Evolutionary conservation across 2,113 vertebrate species (phyloP).

Genomic region (Datnioides undecimradiatus): DNA sequence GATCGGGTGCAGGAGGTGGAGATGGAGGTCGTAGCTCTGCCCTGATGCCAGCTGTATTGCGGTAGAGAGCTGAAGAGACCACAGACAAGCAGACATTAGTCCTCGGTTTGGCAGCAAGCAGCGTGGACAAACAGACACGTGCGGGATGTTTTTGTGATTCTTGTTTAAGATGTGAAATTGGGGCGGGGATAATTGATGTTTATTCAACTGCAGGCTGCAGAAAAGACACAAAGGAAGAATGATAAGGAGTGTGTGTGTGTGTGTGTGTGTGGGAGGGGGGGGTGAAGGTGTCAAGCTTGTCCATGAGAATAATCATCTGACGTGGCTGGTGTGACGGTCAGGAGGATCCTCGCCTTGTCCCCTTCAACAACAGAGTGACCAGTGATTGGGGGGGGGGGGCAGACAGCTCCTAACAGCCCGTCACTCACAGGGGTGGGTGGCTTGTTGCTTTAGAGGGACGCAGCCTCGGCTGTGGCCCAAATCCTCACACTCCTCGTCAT

Average conservation of each 20-base stretch:
- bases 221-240: constrained; percentile 16
- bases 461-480: constrained; percentile 30
- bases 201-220: neutral
- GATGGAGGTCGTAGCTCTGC: constrained; percentile 87
- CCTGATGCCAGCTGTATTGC: constrained; percentile 88
- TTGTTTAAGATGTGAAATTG: neutral
- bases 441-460: constrained; percentile 45
- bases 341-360: constrained; percentile 63
- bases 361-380: constrained; percentile 66
- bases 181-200: constrained; percentile 9
- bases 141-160: neutral
- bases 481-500: constrained; percentile 18
- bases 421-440: constrained; percentile 61
- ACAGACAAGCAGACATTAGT: constrained; percentile 32
- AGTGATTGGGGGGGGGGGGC: constrained; percentile 9
- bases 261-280: too few relatives aligned
- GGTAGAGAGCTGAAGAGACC: constrained; percentile 85
- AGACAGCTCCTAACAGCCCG: constrained; percentile 71
- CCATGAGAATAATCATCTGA: constrained; percentile 62
- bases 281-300: constrained; percentile 48
- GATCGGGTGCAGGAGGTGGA: constrained; percentile 90
- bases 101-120: neutral
- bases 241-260: neutral
- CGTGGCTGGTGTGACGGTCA: constrained; percentile 58
- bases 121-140: neutral